These are phyloP conservation scores for Drosophila pectinifera DNA, from an alignment of 1,140 invertebrate genomes.

Conservation along the genomic window DNA sequence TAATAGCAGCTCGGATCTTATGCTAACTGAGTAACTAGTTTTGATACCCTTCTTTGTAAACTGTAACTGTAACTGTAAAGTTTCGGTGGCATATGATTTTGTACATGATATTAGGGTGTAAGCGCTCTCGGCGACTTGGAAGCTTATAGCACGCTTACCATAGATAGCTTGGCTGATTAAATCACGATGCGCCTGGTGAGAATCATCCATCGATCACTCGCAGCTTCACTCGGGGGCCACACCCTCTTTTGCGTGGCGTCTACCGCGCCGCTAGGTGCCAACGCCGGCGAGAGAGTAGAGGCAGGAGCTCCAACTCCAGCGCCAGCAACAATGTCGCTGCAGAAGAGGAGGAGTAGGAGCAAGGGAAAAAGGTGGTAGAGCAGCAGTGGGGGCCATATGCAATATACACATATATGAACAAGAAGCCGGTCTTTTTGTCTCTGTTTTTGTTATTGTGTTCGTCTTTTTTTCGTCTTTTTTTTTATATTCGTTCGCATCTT, in stretches of 20 bases:
- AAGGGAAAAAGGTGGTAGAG: background rate
- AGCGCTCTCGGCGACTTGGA: background rate
- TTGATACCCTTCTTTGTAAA: too few species aligned
- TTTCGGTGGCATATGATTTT: background rate
- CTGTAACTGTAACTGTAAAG: too few species aligned
- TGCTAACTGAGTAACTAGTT: background rate
- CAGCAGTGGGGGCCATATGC: constrained; percentile 12
- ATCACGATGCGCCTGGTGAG: constrained; percentile 15
- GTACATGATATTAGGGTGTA: background rate
- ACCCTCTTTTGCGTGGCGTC: constrained; percentile 31
- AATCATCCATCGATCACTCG: background rate
- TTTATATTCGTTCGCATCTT: constrained; percentile 24
- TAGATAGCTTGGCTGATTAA: constrained; percentile 3
- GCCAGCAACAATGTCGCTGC: constrained; percentile 9
- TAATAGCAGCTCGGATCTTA: rapidly evolving
- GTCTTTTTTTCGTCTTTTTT: constrained; percentile 7
- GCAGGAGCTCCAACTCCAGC: constrained; percentile 7
- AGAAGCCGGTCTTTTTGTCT: constrained; percentile 39
- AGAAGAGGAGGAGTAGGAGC: constrained; percentile 5
- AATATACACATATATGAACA: constrained; percentile 13
- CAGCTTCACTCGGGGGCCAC: constrained; percentile 24
- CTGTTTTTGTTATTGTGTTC: constrained; percentile 47
- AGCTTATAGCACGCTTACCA: background rate
- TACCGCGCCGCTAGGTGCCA: background rate
- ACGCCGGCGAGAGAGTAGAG: constrained; percentile 17